Percentiles rank a stretch among this genome's conserved stretches.
phyloP scores from a whole-genome alignment of 2,113 vertebrate species.

The Acrocephalus arundinaceus region DNA sequence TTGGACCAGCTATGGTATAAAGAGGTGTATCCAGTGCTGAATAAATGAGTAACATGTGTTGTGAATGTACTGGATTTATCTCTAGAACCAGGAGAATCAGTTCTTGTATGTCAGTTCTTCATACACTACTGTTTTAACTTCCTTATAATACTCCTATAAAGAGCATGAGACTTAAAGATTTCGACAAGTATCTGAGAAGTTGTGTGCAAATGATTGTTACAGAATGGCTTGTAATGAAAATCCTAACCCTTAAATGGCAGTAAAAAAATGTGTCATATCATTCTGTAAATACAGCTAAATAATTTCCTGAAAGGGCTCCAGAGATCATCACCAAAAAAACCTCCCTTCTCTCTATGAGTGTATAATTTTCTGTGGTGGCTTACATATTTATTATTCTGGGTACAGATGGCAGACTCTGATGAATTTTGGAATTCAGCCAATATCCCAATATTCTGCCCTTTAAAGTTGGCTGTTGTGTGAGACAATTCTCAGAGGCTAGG shows the following conservation, averaged over 20 bases:
- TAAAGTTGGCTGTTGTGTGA: background rate
- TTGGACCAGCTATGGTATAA: background rate
- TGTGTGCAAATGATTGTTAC: background rate
- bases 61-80: background rate
- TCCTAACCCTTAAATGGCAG: background rate
- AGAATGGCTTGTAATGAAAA: background rate
- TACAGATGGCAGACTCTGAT: background rate
- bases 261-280: background rate
- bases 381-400: background rate
- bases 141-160: background rate
- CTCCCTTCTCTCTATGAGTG: rapidly evolving
- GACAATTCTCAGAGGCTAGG: background rate
- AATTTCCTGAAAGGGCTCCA: background rate
- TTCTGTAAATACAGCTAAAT: background rate
- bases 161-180: background rate
- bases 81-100: background rate
- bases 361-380: background rate
- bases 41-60: background rate
- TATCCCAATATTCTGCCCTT: background rate
- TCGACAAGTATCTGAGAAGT: background rate
- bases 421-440: background rate
- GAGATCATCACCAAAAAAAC: background rate
- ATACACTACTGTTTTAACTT: background rate
- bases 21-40: background rate
- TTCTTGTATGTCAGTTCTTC: background rate